Evolutionary conservation across 2,888 invertebrate genomes (phyloP), one percentile per base, ranked within the genome.

Genomic region (Druceiella hillmani): DNA sequence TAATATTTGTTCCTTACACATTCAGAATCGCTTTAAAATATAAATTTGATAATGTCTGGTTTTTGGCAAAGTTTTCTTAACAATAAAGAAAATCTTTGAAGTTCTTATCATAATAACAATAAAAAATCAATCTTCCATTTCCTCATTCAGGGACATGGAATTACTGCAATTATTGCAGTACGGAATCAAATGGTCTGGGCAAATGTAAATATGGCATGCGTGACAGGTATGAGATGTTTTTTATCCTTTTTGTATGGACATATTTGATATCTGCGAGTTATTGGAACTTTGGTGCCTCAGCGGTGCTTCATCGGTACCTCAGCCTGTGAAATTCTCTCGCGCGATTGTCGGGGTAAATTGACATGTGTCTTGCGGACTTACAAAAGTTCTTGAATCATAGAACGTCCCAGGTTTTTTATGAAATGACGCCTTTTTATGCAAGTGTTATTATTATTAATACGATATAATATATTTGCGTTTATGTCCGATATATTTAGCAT

Each of bases 61-160:
- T 38, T 38, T 41, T 30, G 34, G 30, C 38, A 34, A 41, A 41
- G 34, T 30, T 34, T 38, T 34, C 37, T 38, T 34, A 38, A 22
- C 34, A 41, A 38, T 38, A 38, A 38, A 26, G 36, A 36, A 37
- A 41, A 41, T 41, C 29, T 37, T 37, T 33, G 16, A 40, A 22
- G 38, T 32, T 40, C 28, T 16, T 39, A 41, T 17, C 13, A 42
- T 31, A 25, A 36, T 17, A 34, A 42, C 33, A 33, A 37, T 17
- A 42, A 10, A 9, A 9, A 30, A 25, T 31, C 20, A 37, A 24
- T 31, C 22, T 20, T 38, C 30, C 32, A 40, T 24, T 5, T 40
- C 32, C 13, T 31, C 33, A 40, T 31, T 41, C 25, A 15, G 28
- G 27, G 11, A 15, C 28, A 36, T 17, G 25, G 33, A 33, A 38